These are phyloP conservation scores for Porites lobata DNA, from an alignment of 92 coral and sea anemone genomes.

Conservation along the genomic window DNA sequence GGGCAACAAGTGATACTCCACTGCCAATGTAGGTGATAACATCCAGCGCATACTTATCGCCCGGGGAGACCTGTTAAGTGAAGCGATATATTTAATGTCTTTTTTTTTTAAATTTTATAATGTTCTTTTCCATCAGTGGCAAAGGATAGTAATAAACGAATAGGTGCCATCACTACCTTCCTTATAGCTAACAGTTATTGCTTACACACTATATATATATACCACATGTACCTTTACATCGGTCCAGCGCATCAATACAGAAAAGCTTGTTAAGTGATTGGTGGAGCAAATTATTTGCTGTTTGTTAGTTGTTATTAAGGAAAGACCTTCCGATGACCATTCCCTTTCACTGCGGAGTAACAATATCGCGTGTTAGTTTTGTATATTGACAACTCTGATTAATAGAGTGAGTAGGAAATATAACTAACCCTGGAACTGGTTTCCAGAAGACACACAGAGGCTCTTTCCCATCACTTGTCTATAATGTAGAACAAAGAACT, in stretches of 20 bases:
- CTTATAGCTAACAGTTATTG: no score
- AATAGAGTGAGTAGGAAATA: background rate
- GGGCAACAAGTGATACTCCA: slow-evolving; percentile 22
- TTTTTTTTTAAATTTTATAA: background rate
- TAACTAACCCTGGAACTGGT: background rate
- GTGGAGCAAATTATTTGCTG: slow-evolving; percentile 21
- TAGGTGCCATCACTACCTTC: no score
- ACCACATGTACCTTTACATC: background rate
- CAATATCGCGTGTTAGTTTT: background rate
- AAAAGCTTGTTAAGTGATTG: slow-evolving; percentile 39
- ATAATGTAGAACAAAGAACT: background rate
- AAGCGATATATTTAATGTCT: background rate
- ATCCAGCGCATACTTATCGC: slow-evolving; percentile 5
- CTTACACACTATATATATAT: no score
- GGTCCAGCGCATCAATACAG: slow-evolving; percentile 9
- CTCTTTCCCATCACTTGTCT: background rate
- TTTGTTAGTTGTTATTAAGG: slow-evolving; percentile 1
- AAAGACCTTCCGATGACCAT: slow-evolving; percentile 20
- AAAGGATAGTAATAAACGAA: no score
- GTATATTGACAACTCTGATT: background rate
- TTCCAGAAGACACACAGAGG: slow-evolving; percentile 31
- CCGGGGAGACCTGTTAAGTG: slow-evolving; percentile 8
- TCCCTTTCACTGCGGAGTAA: background rate
- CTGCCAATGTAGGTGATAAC: slow-evolving; percentile 46
- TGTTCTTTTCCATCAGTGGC: background rate